Evolutionary conservation across 2,888 invertebrate species (phyloP), one percentile per base, ranked within the genome.

Genomic region (Cosmorhoe ocellata): DNA sequence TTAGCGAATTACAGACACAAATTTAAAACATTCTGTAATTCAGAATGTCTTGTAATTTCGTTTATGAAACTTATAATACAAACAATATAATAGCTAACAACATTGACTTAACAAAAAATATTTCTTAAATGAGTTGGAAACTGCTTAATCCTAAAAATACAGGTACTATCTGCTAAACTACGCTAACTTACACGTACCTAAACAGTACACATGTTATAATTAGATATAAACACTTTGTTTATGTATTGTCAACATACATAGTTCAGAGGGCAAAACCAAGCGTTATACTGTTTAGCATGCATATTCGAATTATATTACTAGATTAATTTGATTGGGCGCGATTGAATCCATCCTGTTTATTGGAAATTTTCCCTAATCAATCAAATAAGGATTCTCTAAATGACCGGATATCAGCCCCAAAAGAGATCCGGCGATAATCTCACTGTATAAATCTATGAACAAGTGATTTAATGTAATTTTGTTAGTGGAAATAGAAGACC

Each of bases 391-490:
- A 41, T 49, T 54, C 46, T 34, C 38, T 38, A 36, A 57, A 51
- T 46, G 46, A 47, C 27, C 43, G 58, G 44, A 57, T 52, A 61
- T 51, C 56, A 41, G 46, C 54, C 55, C 52, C 52, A 42, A 40
- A 55, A 58, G 45, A 61, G 57, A 45, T 48, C 69, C 61, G 45
- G 33, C 56, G 56, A 59, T 66, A 64, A 64, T 69, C 56, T 63
- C 64, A 58, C 59, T 68, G 66, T 67, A 67, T 66, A 64, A 72
- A 66, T 70, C 56, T 64, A 64, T 66, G 57, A 69, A 66, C 62
- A 53, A 62, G 48, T 64, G 62, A 69, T 58, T 66, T 59, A 67
- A 72, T 74, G 73, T 72, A 72, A 79, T 81, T 76, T 72, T 58
- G 66, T 66, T 74, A 79, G 75, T 79, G 71, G 71, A 76, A 74